A percentile compares a stretch with the other conserved stretches of the same genome.
These are phyloP conservation scores for Chiloscyllium plagiosum DNA, from an alignment of 2,113 vertebrate species.

Conservation along the genomic window DNA sequence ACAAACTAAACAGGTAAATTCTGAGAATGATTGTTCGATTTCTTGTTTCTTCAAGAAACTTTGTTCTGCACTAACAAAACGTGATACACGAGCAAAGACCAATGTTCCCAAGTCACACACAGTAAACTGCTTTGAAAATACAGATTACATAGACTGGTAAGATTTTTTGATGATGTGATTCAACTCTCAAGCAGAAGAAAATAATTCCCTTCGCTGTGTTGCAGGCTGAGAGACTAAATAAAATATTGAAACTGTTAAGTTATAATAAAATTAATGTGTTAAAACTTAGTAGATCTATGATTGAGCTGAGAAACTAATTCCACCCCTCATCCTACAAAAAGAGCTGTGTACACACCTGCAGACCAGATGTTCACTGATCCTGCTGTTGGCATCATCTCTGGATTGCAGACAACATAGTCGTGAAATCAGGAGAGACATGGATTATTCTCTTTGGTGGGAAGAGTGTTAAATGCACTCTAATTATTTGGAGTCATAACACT, in stretches of 20 bases:
- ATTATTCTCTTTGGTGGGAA: not conserved
- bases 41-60: not conserved
- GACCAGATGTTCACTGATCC: not conserved
- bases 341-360: not conserved
- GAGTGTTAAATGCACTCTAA: not conserved
- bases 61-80: not conserved
- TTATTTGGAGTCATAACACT: not conserved
- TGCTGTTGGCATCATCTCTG: not conserved
- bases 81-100: too few relatives aligned
- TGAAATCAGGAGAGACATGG: not conserved
- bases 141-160: not conserved
- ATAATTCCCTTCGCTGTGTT: not conserved
- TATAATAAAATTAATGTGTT: not conserved
- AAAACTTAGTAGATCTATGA: not conserved
- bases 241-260: not conserved
- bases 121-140: not conserved
- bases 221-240: not conserved
- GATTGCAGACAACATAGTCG: not conserved
- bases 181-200: not conserved
- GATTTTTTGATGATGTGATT: not conserved
- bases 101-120: not conserved
- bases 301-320: not conserved
- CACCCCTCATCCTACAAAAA: not conserved
- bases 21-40: not conserved
- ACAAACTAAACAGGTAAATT: not conserved